Percentiles rank a stretch among this genome's conserved stretches.
phyloP scores from a whole-genome alignment of 1,140 invertebrate species.

The Oreohelix idahoensis region DNA sequence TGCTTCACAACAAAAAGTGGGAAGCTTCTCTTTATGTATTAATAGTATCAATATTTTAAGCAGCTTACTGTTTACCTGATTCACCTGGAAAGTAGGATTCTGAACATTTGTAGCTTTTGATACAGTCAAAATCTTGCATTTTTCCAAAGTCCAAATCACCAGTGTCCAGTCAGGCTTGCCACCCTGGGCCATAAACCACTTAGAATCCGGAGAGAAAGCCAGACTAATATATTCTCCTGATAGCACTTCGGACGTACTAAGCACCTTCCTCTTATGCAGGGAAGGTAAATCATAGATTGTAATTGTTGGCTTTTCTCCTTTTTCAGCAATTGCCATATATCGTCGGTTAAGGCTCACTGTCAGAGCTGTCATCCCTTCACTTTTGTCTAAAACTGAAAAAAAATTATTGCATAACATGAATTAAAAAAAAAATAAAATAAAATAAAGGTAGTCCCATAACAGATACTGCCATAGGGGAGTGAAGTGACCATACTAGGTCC shows the following conservation, averaged over 20 bases:
- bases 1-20: too few relatives aligned
- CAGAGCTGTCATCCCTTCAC: slow-evolving; percentile 70
- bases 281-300: slow-evolving; percentile 74
- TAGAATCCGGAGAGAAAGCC: slow-evolving; percentile 85
- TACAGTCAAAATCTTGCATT: slow-evolving; percentile 84
- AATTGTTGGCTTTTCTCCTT: slow-evolving; percentile 73
- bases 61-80: slow-evolving; percentile 72
- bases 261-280: slow-evolving; percentile 72
- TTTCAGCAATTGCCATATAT: slow-evolving; percentile 73
- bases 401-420: too few relatives aligned
- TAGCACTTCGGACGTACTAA: slow-evolving; percentile 64
- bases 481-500: too few relatives aligned
- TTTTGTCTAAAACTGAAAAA: slow-evolving; percentile 64
- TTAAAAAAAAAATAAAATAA: too few relatives aligned
- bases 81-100: slow-evolving; percentile 68
- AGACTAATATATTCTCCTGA: slow-evolving; percentile 80
- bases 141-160: slow-evolving; percentile 88
- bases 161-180: slow-evolving; percentile 86
- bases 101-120: slow-evolving; percentile 78
- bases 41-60: too few relatives aligned
- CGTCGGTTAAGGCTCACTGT: slow-evolving; percentile 72
- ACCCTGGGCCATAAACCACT: slow-evolving; percentile 83
- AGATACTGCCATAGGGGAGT: too few relatives aligned
- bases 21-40: too few relatives aligned
- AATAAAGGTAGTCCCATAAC: too few relatives aligned